A percentile compares a stretch with the other conserved stretches of the same genome.
Evolutionary conservation across 2,113 vertebrate genomes (phyloP).

Genomic region (Corvus cornix): DNA sequence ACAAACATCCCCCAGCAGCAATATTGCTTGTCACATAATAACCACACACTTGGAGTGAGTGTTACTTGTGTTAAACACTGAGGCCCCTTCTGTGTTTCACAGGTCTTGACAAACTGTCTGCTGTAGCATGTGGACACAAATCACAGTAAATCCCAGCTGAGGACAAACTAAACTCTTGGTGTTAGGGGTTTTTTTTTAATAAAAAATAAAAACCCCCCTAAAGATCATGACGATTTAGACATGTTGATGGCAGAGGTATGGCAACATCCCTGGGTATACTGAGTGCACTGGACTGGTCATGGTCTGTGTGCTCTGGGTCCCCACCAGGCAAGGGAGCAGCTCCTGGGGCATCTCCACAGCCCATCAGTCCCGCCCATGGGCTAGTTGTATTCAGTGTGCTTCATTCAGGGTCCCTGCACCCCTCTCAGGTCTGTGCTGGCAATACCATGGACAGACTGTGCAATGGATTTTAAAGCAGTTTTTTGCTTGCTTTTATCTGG

Average conservation of each 20-base stretch:
- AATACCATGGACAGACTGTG: accelerated
- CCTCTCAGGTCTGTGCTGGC: not conserved
- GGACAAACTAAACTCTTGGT: not conserved
- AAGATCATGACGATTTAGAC: not conserved
- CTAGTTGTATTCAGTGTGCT: not conserved
- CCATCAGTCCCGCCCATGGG: accelerated
- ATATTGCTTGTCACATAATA: not conserved
- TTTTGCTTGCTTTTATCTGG: not conserved
- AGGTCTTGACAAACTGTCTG: not conserved
- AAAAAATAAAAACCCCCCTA: not conserved
- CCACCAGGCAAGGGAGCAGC: accelerated
- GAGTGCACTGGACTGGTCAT: not conserved
- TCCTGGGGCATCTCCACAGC: not conserved
- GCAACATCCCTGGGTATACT: not conserved
- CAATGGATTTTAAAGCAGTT: not conserved
- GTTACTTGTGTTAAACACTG: not conserved
- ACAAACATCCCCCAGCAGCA: not conserved
- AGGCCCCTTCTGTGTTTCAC: not conserved
- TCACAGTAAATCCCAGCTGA: accelerated
- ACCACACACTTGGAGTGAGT: not conserved
- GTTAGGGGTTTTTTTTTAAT: not conserved
- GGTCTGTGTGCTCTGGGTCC: not conserved
- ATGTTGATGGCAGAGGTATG: not conserved
- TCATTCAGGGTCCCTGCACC: not conserved
- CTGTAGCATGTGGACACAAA: not conserved